A percentile compares a stretch with the other conserved stretches of the same genome.
Evolutionary conservation across 2,113 vertebrate genomes (phyloP).

Genomic region (Ardeotis arabs): DNA sequence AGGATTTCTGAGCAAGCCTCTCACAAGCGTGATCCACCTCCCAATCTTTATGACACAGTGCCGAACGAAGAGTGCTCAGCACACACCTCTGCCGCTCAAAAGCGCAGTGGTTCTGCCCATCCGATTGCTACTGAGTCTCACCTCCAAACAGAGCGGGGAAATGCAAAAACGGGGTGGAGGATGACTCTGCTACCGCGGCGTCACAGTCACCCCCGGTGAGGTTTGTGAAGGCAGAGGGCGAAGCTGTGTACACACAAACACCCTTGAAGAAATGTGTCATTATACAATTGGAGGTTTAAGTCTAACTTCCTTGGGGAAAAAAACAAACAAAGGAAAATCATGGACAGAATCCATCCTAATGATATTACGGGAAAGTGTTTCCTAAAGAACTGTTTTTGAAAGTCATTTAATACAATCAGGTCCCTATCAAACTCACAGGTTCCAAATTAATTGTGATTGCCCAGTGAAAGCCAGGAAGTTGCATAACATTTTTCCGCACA

Average conservation of each 20-base stretch:
- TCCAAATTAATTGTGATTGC: not conserved
- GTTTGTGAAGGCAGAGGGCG: too few relatives aligned
- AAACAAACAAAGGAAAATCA: not conserved
- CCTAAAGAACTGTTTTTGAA: not conserved
- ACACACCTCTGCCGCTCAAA: not conserved
- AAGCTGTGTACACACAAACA: not conserved
- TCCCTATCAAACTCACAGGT: not conserved
- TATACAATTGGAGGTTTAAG: not conserved
- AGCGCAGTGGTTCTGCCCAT: conserved; percentile 11
- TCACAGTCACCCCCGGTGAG: not conserved
- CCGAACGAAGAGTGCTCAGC: not conserved
- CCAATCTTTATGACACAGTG: rapidly evolving
- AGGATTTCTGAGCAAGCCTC: not conserved
- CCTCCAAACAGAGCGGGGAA: conserved; percentile 25
- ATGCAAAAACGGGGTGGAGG: not conserved
- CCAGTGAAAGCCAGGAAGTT: not conserved
- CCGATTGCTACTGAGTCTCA: not conserved
- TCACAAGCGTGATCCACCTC: not conserved
- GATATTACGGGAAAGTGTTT: not conserved
- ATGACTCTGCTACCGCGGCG: not conserved
- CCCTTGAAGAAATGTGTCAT: not conserved
- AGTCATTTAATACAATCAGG: not conserved
- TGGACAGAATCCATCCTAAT: not conserved
- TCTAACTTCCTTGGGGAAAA: not conserved
- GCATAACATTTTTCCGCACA: not conserved